Evolutionary conservation across 2,888 invertebrate species (phyloP), one percentile per base, ranked within the genome.

Genomic region (Podotricha telesiphe): DNA sequence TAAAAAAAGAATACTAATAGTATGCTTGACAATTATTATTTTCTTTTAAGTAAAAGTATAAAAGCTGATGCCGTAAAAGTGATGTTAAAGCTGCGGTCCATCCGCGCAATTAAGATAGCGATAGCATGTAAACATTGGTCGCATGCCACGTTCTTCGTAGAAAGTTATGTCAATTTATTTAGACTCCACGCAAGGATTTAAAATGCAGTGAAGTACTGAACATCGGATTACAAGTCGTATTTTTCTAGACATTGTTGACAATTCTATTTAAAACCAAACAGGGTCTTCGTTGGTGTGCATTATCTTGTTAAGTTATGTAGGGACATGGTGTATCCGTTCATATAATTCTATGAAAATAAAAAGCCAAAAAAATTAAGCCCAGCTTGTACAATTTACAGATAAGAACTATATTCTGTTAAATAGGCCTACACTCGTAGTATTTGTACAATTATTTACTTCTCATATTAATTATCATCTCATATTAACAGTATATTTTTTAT

Each of bases 61-160:
- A 61, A 62, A 48, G 66, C 48, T 61, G 13, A 40, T n/a, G n/a
- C 59, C 17, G 50, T 59, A 19, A 66, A 22, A 67, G 45, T 67
- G 20, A 34, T 61, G 53, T 61, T 55, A 67, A 67, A 61, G 47
- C 67, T 59, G 67, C 62, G 37, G 58, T 59, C 42, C 65, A 58
- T 62, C 68, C 53, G n/a, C n/a, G 63, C 58, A 71, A 71, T 71
- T 71, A 71, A 71, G 71, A 71, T 71, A 65, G 65, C 51, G 71
- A 71, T 71, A 69, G 66, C 34, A 63, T n/a, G 53, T 68, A 68
- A 71, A 47, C 67, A 53, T 68, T 62, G 65, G 51, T 51, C 51
- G 65, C 71, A 68, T 68, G 53, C 65, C 68, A 28, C 62, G 56
- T n/a, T 22, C 65, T 48, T 55, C 56, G 65, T 66, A 68, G 68